Evolutionary conservation across 2,888 invertebrate genomes (phyloP), one percentile per base, ranked within the genome.

Genomic region (Melanostoma scalare): DNA sequence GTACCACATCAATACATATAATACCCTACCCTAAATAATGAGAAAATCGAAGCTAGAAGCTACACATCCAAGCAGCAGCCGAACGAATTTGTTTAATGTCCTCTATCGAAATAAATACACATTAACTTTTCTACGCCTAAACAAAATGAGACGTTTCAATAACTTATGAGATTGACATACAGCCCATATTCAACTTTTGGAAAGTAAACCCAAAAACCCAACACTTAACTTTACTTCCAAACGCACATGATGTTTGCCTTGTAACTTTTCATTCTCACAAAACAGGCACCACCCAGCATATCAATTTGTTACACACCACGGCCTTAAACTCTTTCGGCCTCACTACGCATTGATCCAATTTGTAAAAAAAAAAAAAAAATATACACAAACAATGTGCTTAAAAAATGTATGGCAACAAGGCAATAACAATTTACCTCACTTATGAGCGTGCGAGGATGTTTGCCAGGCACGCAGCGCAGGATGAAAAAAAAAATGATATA

Each of bases 321-420:
- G 30, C 38, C 42, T 61, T 10, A 46, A 46, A 48, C 52, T 46
- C 55, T 31, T 44, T 40, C 61, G 53, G 36, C 63, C 61, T 55
- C 38, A 36, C 46, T 75, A 58, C 73, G 69, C 82, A 77, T 77
- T 77, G 82, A 78, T 77, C 77, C 82, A 69, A 65, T 82, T 82
- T 73, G 63, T 60, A 72, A 68, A 76, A 68, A 76, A 76, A 63
- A 31, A 68, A 56, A 72, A 81, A 81, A 76, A 67, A 56, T 68
- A 73, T 67, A 63, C 53, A 69, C 63, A 73, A 74, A 82, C 77
- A 82, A 73, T 77, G 73, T 72, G 68, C 46, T 35, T 58, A 82
- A 68, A 69, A 58, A 82, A 63, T 73, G 53, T 63, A 20, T 20
- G 20, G 20, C 20, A 20, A 20, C 20, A 20, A 56, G 68, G 53